Evolutionary conservation across 2,113 vertebrate species (phyloP).

Genomic region (Carassius gibelio): DNA sequence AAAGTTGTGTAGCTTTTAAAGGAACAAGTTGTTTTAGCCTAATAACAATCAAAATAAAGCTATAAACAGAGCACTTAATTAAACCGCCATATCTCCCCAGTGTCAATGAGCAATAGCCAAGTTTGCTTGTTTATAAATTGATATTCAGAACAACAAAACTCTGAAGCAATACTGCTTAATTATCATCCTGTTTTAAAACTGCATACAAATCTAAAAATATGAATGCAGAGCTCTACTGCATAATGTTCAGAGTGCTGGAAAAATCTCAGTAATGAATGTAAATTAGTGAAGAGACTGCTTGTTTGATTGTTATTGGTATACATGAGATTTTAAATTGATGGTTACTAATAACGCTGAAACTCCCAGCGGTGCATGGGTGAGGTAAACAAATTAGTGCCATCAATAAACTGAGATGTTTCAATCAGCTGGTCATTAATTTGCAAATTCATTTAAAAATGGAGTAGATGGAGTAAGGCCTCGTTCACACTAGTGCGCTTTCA

Average conservation of each 20-base stretch:
- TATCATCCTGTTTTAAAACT: neutral
- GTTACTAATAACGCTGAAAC: no score
- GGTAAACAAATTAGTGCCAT: no score
- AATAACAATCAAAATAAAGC: neutral
- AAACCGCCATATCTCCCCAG: neutral
- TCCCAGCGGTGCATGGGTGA: no score
- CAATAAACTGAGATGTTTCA: neutral
- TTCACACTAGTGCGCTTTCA: no score
- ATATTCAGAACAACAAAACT: neutral
- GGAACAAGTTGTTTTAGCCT: neutral
- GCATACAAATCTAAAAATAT: neutral
- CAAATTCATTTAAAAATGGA: neutral
- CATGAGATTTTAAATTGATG: neutral
- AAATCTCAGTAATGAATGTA: neutral
- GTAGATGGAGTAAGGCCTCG: neutral
- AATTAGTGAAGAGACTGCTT: neutral
- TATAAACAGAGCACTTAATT: constrained; percentile 6
- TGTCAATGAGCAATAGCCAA: neutral
- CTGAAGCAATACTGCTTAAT: neutral
- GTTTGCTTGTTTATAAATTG: neutral
- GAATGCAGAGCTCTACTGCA: neutral
- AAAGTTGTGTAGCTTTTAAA: constrained; percentile 11
- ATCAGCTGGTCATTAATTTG: neutral
- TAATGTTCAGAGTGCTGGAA: neutral
- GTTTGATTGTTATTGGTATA: neutral